Evolutionary conservation across 2,888 invertebrate species (phyloP).

Genomic region (Phengaris arion): DNA sequence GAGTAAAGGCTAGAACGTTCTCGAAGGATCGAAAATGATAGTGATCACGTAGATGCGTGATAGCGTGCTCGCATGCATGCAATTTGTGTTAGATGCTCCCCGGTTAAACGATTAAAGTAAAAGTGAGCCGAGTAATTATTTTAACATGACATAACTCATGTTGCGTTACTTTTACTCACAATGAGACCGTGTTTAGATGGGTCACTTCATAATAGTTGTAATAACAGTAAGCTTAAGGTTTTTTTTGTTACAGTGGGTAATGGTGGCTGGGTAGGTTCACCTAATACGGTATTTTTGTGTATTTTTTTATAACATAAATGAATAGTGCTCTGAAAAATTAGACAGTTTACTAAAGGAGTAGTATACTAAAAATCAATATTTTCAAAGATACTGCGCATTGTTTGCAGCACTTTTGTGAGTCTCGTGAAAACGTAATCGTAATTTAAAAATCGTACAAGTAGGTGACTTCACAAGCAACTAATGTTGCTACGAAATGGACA

Average conservation of each 20-base stretch:
- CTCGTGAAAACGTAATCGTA: too few species aligned
- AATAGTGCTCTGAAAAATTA: too few species aligned
- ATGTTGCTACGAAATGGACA: too few species aligned
- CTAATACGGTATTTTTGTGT: not conserved
- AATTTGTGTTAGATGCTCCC: slow-evolving; percentile 22
- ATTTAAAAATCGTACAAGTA: too few species aligned
- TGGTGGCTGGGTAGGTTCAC: not conserved
- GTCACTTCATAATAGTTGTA: not conserved
- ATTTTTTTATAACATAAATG: too few species aligned
- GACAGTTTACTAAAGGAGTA: too few species aligned
- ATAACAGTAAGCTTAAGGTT: not conserved
- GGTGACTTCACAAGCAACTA: too few species aligned
- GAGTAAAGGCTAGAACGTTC: not conserved
- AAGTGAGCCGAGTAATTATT: slow-evolving; percentile 22
- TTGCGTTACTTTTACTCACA: not conserved
- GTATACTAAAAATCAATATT: too few species aligned
- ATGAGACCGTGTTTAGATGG: not conserved
- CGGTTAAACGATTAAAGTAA: slow-evolving; percentile 25
- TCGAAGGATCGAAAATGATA: slow-evolving; percentile 35
- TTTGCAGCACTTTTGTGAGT: too few species aligned
- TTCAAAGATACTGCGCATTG: too few species aligned
- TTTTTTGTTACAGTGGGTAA: not conserved
- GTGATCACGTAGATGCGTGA: slow-evolving; percentile 33
- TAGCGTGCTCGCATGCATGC: slow-evolving; percentile 29
- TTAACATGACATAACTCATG: not conserved